Evolutionary conservation across 2,797 vertebrate species (phyloP), one percentile per base, ranked within the genome.

Genomic region (Siniperca obscura): DNA sequence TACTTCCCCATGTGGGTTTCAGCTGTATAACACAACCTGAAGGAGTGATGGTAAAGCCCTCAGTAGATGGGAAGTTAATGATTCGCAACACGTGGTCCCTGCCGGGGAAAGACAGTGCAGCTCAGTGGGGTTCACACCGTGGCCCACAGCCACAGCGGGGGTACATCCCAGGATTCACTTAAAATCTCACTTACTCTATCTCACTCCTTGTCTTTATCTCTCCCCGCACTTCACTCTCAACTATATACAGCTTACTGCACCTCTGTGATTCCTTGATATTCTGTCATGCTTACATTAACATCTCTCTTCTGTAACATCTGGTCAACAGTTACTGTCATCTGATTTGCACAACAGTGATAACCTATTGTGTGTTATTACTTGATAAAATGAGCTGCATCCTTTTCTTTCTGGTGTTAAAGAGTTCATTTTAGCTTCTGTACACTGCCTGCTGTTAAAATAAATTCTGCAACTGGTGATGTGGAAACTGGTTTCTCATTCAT

Each of bases 81-180:
- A 92, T 86, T 93, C 42, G 74, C 86, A 89, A 91, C 90, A 82
- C 87, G 86, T 86, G 78, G 81, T 79, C 78, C 36, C 82, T 85
- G 84, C 87, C 86, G 86, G 67, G 65, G 76, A 87, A 66, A 71
- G 83, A 86, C n/a, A 19, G 74, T 34, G 74, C 34, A 42, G 83
- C 91, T 88, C 91, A 81, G 86, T 79, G 80, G 86, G 86, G 82
- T 84, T 89, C 87, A 81, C 86, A 82, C 82, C 21, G n/a, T 59
- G 86, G 84, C 78, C 89, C 83, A 78, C 85, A 76, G 79, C 71
- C 82, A 60, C 85, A 85, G 89, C 81, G 12, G 85, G 83, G 53
- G 66, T 62, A 72, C 84, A 84, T 86, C 80, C 77, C 83, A 70
- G 81, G 86, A 86, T 87, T 84, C 84, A 86, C 62, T 83, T 86